These are phyloP conservation scores for Limnephilus lunatus DNA, from an alignment of 2,888 invertebrate genomes.

Conservation along the genomic window DNA sequence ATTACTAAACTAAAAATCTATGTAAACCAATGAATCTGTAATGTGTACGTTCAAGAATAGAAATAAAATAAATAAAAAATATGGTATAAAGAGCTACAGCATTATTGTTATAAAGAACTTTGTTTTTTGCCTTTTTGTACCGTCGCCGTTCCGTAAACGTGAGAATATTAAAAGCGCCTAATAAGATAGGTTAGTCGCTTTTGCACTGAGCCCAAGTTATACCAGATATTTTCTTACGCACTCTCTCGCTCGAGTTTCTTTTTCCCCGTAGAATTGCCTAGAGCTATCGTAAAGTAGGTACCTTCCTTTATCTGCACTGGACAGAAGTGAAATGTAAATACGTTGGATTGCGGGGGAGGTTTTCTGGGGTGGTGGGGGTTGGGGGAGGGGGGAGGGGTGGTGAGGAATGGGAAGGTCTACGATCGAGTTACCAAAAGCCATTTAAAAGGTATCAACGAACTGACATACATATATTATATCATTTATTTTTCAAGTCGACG, in stretches of 20 bases:
- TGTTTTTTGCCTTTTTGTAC: too few species aligned
- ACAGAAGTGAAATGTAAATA: slow-evolving; percentile 41
- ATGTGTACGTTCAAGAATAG: too few species aligned
- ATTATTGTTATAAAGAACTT: too few species aligned
- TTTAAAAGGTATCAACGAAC: not conserved
- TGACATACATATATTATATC: not conserved
- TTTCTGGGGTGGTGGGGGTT: not conserved
- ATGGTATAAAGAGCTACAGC: too few species aligned
- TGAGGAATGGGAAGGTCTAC: not conserved
- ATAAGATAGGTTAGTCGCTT: not conserved
- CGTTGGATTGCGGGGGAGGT: not conserved
- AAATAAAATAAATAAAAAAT: too few species aligned
- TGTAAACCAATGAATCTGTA: too few species aligned
- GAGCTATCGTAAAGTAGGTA: slow-evolving; percentile 23
- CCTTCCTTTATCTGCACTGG: slow-evolving; percentile 39
- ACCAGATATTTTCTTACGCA: not conserved
- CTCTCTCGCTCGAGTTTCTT: not conserved
- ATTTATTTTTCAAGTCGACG: not conserved
- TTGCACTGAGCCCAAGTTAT: not conserved
- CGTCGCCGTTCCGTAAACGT: too few species aligned
- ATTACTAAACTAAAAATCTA: too few species aligned
- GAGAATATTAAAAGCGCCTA: not conserved
- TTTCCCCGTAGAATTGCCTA: slow-evolving; percentile 8
- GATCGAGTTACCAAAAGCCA: slow-evolving; percentile 2
- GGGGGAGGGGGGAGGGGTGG: not conserved